Conservation (phyloP, 2,113 vertebrate species). For the Toxotes jaculatrix region DNA sequence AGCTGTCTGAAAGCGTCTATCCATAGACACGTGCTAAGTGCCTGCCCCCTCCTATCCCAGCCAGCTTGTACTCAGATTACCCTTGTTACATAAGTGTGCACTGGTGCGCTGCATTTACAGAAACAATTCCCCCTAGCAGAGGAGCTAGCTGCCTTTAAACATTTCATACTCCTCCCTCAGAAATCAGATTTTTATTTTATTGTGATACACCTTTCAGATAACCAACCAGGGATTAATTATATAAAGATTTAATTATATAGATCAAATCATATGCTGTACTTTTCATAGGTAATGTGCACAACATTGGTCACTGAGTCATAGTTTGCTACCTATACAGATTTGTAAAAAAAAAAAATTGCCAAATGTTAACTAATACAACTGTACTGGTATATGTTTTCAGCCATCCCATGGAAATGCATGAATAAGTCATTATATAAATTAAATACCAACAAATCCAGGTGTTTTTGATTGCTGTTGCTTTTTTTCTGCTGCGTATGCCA, state of each 20-base stretch:
- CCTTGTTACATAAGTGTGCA: conserved; percentile 72
- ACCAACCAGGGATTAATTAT: background rate
- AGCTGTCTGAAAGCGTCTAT: conserved; percentile 81
- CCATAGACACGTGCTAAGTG: conserved; percentile 70
- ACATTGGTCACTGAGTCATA: background rate
- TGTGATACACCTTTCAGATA: conserved; percentile 1
- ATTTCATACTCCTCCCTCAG: conserved; percentile 28
- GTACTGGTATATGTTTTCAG: background rate
- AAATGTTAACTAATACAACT: background rate
- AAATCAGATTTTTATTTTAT: conserved; percentile 20
- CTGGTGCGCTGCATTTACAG: conserved; percentile 59
- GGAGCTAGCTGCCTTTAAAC: conserved; percentile 35
- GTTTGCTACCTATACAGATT: background rate
- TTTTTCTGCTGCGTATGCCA: conserved; percentile 69
- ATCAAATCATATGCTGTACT: background rate
- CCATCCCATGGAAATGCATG: background rate
- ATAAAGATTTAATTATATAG: background rate
- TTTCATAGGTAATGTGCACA: background rate
- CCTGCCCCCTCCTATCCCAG: conserved; percentile 59
- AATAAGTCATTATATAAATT: background rate
- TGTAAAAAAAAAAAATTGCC: background rate
- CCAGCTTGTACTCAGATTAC: conserved; percentile 75
- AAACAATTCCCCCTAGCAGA: conserved; percentile 55
- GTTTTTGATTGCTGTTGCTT: background rate
- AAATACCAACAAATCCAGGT: background rate